Evolutionary conservation across 2,888 invertebrate species (phyloP).

Genomic region (Sicus ferrugineus): DNA sequence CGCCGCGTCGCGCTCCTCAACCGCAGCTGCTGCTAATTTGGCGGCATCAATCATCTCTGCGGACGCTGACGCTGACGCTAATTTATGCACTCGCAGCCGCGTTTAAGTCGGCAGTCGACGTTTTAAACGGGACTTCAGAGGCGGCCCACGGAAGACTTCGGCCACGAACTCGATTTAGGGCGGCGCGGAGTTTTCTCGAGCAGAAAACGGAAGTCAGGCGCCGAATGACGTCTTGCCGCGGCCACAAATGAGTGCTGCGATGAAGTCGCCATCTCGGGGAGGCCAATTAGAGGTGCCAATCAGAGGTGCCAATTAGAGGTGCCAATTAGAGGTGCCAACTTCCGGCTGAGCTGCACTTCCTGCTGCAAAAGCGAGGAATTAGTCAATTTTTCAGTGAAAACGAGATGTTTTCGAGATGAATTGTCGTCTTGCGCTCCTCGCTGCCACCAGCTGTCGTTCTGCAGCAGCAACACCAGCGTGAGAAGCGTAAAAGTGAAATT

Average conservation of each 20-base stretch:
- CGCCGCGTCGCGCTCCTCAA: background rate
- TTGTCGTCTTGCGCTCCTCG: no score
- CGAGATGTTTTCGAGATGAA: no score
- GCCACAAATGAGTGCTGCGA: background rate
- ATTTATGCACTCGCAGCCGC: background rate
- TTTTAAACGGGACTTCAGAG: background rate
- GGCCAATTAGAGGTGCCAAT: no score
- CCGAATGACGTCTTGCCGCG: background rate
- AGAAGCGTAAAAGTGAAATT: conserved; percentile 22
- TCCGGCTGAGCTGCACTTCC: no score
- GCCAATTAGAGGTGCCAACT: no score
- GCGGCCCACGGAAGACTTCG: conserved; percentile 17
- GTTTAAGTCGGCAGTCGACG: no score
- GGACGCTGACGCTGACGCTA: background rate
- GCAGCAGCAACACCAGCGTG: background rate
- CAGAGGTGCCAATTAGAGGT: no score
- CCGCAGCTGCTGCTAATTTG: background rate
- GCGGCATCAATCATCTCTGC: background rate
- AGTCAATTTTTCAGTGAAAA: no score
- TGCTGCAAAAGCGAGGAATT: no score
- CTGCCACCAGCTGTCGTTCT: no score
- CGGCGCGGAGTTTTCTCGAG: background rate
- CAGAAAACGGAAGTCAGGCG: background rate
- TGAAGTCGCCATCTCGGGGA: background rate
- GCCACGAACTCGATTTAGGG: conserved; percentile 19